phyloP scores from a whole-genome alignment of 2,113 vertebrate species.

The Ardeotis arabs region DNA sequence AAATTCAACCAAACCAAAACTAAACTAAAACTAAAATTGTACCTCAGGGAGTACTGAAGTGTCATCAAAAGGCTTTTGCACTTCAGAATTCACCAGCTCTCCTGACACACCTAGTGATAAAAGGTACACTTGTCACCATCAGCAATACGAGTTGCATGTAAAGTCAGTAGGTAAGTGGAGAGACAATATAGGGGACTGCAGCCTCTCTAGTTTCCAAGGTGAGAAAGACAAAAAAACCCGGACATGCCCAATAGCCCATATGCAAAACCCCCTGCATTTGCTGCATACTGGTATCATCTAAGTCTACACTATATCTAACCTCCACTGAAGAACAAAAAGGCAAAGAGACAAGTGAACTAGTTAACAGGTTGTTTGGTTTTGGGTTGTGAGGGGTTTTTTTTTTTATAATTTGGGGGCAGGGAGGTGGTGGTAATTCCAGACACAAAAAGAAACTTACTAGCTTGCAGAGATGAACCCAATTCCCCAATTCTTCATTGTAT shows the following conservation, averaged over 20 bases:
- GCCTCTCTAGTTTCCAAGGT: not conserved
- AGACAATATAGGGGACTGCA: not conserved
- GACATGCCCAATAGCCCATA: not conserved
- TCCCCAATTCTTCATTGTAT: not conserved
- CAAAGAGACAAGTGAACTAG: not conserved
- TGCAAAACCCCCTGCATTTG: not conserved
- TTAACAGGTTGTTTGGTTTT: not conserved
- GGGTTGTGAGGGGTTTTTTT: not conserved
- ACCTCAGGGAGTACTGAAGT: not conserved
- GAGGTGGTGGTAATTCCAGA: not conserved
- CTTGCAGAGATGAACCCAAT: not conserved
- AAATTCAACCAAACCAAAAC: too few species aligned
- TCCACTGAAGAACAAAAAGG: not conserved
- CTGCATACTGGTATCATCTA: not conserved
- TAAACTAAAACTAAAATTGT: not conserved
- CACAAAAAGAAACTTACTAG: not conserved
- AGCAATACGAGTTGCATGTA: not conserved
- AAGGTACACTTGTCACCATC: not conserved
- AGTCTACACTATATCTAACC: not conserved
- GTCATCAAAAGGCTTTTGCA: not conserved
- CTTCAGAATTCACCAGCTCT: not conserved
- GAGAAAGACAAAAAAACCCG: not conserved
- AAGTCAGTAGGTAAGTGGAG: not conserved
- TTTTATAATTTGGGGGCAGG: not conserved
- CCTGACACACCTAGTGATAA: constrained; percentile 3